These are phyloP conservation scores for Antheraea yamamai DNA, from an alignment of 2,888 invertebrate genomes.

Conservation along the genomic window DNA sequence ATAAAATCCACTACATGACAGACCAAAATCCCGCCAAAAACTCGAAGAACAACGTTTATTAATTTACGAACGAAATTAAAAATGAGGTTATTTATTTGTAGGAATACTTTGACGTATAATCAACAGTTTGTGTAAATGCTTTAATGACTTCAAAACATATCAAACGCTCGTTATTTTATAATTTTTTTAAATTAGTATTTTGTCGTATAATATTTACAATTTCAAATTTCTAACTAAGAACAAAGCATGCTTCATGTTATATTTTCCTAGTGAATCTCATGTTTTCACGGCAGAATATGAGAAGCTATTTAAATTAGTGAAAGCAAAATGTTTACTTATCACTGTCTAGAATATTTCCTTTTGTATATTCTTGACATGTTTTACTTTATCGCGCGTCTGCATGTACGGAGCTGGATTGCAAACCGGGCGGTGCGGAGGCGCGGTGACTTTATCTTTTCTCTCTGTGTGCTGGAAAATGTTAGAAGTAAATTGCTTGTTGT, in stretches of 20 bases:
- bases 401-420: conserved; percentile 48
- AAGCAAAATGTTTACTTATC: conserved; percentile 38
- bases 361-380: conserved; percentile 46
- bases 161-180: neutral
- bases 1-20: no score
- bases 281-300: conserved; percentile 14
- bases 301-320: conserved; percentile 38
- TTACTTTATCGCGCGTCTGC: conserved; percentile 57
- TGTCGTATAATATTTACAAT: neutral
- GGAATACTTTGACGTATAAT: neutral
- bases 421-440: conserved; percentile 32
- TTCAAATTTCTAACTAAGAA: neutral
- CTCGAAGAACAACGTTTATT: neutral
- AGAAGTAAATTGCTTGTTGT: conserved; percentile 38
- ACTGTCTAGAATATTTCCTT: conserved; percentile 51
- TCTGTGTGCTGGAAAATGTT: conserved; percentile 49
- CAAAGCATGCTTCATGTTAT: neutral
- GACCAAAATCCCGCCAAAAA: no score
- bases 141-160: neutral
- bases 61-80: neutral
- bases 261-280: neutral
- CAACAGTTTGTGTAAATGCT: neutral
- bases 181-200: neutral
- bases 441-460: conserved; percentile 53
- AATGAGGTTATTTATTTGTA: neutral